Base-by-base conservation (phyloP, 1,140 invertebrate species). In the Anagrus nilaparvatae region DNA sequence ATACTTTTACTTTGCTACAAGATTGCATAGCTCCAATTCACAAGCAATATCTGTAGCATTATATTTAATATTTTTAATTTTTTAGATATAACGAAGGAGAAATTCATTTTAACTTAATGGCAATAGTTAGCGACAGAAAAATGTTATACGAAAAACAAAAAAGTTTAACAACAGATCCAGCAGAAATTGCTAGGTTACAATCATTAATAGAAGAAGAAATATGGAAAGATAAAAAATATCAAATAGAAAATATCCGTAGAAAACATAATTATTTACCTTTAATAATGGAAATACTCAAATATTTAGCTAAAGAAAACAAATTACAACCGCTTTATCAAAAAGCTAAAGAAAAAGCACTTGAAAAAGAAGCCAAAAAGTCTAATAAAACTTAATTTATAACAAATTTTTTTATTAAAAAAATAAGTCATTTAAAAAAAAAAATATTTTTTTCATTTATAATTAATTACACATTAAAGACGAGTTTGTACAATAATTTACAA, bases 51-150 rank as follows among this genome's bases (percentile, higher is more conserved):
- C 24, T 41, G n/a, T 16, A 30, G 34, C 23, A 35, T 5, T 39
- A 29, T 25, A 24, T 23, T 47, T 36, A 44, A 32, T 37, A 45
- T 30, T 10, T 16, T 5, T 17, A 31, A 42, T 38, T 43, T 51
- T 48, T 32, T 56, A 91, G 87, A 51, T 95, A 98, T 63, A 94
- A 81, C 52, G 87, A 90, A 67, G 92, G 91, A 20, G 96, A 99
- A 76, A 98, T 99, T 52, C 93, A 97, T 67, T 99, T 99, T 60
- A 99, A 96, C 71, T 69, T 99, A 30, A 97, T 99, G 93, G 95
- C 95, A 2, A 67, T 99, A 19, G 87, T 98, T 6, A 86, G 89
- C 1, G 92, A 99, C 61, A 73, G 84, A 41, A 91, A 87, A 70
- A 76, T 81, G 67, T 70, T 87, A 27, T 95, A 89, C 56, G 79